A percentile compares a stretch with the other conserved stretches of the same genome.
These are phyloP conservation scores for Uropetala carovei DNA, from an alignment of 2,888 invertebrate genomes.

Conservation along the genomic window DNA sequence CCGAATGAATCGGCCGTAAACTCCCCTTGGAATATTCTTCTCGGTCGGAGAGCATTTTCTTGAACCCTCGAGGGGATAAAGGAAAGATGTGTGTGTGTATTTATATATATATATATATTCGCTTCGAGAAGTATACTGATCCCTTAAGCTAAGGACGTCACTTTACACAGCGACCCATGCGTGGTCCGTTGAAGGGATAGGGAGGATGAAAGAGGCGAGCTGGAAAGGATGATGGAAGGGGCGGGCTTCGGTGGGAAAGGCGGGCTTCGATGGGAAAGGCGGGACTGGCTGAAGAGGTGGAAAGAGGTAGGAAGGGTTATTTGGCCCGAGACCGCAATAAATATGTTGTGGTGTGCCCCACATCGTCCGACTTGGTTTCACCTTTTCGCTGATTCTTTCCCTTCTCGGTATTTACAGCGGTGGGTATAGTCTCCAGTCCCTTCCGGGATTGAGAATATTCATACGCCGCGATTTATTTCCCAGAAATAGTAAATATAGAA, in stretches of 20 bases:
- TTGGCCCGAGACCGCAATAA: not conserved
- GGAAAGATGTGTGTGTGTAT: no score
- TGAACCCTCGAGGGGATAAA: not conserved
- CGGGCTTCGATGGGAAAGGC: not conserved
- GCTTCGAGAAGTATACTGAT: no score
- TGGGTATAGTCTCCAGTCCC: not conserved
- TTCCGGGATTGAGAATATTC: not conserved
- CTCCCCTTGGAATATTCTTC: not conserved
- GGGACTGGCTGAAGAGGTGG: not conserved
- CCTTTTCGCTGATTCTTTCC: not conserved
- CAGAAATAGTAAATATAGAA: no score
- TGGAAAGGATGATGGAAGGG: not conserved
- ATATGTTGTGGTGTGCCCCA: constrained; percentile 11
- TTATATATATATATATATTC: no score
- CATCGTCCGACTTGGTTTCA: not conserved
- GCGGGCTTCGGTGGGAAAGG: not conserved
- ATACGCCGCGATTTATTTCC: no score
- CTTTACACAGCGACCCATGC: no score
- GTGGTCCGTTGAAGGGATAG: no score
- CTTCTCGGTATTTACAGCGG: not conserved
- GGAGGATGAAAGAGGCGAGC: not conserved
- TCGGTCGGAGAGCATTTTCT: not conserved
- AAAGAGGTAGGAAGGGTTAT: not conserved
- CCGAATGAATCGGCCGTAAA: not conserved
- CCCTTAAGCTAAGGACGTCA: no score